Evolutionary conservation across 2,113 vertebrate species (phyloP).

Genomic region (Argyrosomus japonicus): DNA sequence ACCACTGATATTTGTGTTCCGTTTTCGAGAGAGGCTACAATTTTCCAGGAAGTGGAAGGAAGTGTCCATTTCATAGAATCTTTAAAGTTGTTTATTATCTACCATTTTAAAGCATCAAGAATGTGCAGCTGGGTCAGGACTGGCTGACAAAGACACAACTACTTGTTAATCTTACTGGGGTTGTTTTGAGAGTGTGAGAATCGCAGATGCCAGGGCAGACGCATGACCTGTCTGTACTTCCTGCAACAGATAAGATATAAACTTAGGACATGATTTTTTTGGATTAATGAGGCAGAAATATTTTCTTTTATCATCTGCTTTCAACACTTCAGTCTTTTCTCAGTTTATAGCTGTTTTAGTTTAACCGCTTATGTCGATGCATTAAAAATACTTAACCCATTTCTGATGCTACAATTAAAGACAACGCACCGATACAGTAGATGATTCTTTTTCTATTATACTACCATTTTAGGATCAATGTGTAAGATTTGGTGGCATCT

Average conservation of each 20-base stretch:
- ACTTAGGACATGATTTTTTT: neutral
- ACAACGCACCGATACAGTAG: neutral
- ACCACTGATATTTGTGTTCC: neutral
- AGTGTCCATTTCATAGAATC: neutral
- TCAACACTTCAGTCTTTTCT: neutral
- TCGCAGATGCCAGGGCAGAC: neutral
- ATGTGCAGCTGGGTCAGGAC: conserved; percentile 10
- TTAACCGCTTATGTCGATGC: neutral
- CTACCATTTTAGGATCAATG: neutral
- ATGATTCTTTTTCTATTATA: neutral
- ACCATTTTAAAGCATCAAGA: neutral
- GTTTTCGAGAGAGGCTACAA: neutral
- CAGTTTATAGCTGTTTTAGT: neutral
- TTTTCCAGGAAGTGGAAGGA: neutral
- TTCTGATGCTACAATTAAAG: no score
- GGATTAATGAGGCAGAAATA: neutral
- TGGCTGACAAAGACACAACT: conserved; percentile 4
- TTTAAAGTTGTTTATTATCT: neutral
- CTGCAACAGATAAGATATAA: neutral
- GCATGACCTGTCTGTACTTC: neutral
- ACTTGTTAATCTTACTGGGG: conserved; percentile 3
- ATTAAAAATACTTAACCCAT: neutral
- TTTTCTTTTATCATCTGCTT: conserved; percentile 18
- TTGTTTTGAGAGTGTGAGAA: neutral
- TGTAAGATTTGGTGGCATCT: no score